Evolutionary conservation across 2,888 invertebrate genomes (phyloP).

Genomic region (Mycogona germanica): DNA sequence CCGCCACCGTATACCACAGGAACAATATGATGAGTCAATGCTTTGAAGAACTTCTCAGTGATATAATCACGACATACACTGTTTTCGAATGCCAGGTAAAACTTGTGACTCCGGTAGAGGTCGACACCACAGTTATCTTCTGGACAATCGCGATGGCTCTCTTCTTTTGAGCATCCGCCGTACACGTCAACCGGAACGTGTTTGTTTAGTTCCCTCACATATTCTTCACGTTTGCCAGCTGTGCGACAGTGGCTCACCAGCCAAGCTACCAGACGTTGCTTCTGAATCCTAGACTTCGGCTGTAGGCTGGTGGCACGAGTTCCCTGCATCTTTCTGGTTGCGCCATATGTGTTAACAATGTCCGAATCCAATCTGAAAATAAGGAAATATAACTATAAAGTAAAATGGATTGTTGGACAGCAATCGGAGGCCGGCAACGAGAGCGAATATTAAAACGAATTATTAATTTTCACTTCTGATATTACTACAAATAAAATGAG

Average conservation of each 20-base stretch:
- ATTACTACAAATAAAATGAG: too few species aligned
- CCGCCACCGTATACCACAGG: conserved; percentile 16
- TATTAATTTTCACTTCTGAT: too few species aligned
- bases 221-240: conserved; percentile 12
- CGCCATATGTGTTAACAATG: too few species aligned
- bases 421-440: too few species aligned
- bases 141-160: background rate
- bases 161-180: conserved; percentile 17
- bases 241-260: conserved; percentile 29
- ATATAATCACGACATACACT: conserved; percentile 22
- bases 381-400: too few species aligned
- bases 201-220: conserved; percentile 16
- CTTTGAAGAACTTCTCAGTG: conserved; percentile 21
- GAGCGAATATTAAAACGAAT: too few species aligned
- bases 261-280: conserved; percentile 25
- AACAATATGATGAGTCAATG: conserved; percentile 9
- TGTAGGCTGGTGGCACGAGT: too few species aligned
- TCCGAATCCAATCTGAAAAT: too few species aligned
- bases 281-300: too few species aligned
- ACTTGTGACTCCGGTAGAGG: conserved; percentile 18
- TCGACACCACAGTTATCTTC: background rate
- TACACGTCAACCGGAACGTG: conserved; percentile 19
- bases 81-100: conserved; percentile 24
- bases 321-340: too few species aligned
- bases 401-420: too few species aligned